A percentile compares a stretch with the other conserved stretches of the same genome.
Evolutionary conservation across 2,113 vertebrate species (phyloP).

Genomic region (Paratilapia polleni): DNA sequence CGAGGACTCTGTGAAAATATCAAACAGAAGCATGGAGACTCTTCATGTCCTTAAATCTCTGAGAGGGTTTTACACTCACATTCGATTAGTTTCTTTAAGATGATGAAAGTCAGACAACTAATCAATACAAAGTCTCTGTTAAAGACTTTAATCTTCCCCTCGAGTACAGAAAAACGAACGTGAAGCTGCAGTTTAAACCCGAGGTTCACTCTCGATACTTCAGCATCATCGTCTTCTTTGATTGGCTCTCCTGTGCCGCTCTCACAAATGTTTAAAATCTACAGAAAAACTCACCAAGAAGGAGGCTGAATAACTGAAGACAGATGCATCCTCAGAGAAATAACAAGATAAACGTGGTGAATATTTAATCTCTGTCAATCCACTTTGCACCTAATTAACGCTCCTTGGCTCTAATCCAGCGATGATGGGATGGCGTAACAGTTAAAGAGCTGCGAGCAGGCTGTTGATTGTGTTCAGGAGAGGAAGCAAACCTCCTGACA

Average conservation of each 20-base stretch:
- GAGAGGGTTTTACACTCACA: background rate
- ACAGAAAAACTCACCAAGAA: background rate
- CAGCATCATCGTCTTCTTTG: background rate
- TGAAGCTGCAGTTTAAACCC: background rate
- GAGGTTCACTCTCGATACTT: background rate
- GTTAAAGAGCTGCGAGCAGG: background rate
- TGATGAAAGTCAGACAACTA: background rate
- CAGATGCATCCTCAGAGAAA: background rate
- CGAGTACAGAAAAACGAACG: background rate
- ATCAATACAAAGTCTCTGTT: background rate
- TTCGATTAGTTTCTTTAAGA: background rate
- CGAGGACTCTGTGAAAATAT: too few species aligned
- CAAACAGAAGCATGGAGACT: background rate
- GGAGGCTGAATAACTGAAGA: background rate
- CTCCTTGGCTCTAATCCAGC: background rate
- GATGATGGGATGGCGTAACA: background rate
- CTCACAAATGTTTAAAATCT: background rate
- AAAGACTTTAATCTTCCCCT: background rate
- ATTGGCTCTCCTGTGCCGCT: background rate
- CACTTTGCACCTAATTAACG: background rate
- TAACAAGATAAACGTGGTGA: background rate
- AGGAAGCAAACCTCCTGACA: background rate
- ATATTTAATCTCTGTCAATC: background rate
- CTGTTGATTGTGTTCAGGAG: background rate
- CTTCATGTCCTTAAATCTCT: background rate